These are phyloP conservation scores for Lepisosteus oculatus DNA, from an alignment of 2,113 vertebrate genomes.

Conservation along the genomic window DNA sequence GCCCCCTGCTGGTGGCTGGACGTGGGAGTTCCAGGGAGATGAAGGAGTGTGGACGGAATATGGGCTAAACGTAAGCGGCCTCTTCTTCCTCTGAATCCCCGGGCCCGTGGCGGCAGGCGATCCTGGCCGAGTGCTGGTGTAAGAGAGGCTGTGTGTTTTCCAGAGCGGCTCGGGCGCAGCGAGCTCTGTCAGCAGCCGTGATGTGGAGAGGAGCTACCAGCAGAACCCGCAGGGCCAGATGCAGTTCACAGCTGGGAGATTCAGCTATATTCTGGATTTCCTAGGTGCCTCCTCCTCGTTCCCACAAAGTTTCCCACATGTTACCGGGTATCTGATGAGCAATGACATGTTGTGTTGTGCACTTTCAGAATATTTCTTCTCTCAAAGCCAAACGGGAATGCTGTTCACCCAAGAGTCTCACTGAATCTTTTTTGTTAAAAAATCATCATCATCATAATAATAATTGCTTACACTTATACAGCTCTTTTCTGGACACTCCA, in stretches of 20 bases:
- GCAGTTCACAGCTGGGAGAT: neutral
- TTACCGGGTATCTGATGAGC: no score
- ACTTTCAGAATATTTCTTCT: no score
- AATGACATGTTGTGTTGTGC: no score
- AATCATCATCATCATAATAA: no score
- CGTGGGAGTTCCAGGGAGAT: constrained; percentile 16
- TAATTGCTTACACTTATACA: no score
- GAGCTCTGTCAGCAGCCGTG: constrained; percentile 10
- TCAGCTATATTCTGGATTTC: constrained; percentile 13
- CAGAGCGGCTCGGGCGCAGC: neutral
- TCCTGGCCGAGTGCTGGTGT: no score
- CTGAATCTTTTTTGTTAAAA: no score
- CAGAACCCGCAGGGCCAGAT: constrained; percentile 16
- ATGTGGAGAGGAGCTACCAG: constrained; percentile 18
- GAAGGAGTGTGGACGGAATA: constrained; percentile 14
- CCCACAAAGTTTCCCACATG: no score
- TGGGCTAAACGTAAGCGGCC: neutral
- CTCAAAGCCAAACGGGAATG: no score
- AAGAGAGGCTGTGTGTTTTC: neutral
- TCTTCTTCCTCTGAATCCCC: neutral
- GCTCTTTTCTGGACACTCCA: no score
- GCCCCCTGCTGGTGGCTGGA: neutral
- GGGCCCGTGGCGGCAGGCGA: no score
- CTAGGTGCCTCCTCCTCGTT: neutral
- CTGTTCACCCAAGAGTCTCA: no score